A percentile compares a stretch with the other conserved stretches of the same genome.
Evolutionary conservation across 2,888 invertebrate species (phyloP).

Genomic region (Pristionchus japonicus): DNA sequence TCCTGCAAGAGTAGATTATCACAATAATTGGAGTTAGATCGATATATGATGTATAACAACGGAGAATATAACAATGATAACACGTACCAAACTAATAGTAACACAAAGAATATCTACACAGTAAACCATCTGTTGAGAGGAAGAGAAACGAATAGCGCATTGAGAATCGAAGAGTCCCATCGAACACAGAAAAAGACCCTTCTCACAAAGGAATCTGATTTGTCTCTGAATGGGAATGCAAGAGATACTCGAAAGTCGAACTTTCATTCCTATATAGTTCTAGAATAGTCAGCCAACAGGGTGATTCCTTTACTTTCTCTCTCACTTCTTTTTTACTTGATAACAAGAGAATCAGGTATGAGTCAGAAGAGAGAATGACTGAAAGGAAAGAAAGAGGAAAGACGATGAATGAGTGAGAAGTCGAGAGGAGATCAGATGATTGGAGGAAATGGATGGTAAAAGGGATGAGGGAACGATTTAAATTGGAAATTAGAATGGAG

Average conservation of each 20-base stretch:
- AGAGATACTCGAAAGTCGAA: neutral
- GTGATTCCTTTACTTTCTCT: neutral
- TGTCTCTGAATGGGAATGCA: neutral
- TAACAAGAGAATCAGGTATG: neutral
- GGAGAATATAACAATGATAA: neutral
- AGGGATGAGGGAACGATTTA: neutral
- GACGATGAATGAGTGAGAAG: neutral
- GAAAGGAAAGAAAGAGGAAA: neutral
- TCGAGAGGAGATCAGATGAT: neutral
- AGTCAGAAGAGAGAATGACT: constrained; percentile 5
- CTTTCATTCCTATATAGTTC: neutral
- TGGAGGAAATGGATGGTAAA: neutral
- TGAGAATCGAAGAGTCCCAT: neutral
- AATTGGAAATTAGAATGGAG: neutral
- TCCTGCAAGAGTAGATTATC: neutral
- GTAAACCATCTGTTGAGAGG: neutral
- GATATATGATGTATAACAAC: neutral
- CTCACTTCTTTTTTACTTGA: neutral
- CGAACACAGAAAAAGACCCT: neutral
- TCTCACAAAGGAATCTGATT: neutral
- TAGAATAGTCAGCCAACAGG: neutral
- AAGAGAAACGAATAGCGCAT: neutral
- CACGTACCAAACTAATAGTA: neutral
- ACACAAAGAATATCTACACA: neutral
- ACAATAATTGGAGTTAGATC: neutral